Evolutionary conservation across 2,113 vertebrate genomes (phyloP).

Genomic region (Tupaia chinensis): DNA sequence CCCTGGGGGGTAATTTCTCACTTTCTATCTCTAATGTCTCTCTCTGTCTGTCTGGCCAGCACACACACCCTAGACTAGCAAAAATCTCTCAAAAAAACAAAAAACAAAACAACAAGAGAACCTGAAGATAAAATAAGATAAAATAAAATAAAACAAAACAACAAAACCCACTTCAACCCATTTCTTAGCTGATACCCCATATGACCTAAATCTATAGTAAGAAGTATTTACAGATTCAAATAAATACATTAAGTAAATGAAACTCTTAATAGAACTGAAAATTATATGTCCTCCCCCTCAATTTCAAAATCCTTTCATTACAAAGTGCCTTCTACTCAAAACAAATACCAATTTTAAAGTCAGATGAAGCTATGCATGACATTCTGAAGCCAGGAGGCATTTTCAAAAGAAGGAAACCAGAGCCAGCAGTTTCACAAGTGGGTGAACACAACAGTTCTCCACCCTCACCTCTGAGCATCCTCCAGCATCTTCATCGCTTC

Average conservation of each 20-base stretch:
- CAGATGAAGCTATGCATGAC: slow-evolving; percentile 12
- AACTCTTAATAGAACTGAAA: slow-evolving; percentile 51
- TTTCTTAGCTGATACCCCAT: background rate
- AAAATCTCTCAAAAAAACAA: too few relatives aligned
- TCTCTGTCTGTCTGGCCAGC: too few relatives aligned
- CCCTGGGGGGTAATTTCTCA: too few relatives aligned
- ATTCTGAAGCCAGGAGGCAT: background rate
- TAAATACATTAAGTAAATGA: slow-evolving; percentile 44
- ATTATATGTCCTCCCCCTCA: background rate
- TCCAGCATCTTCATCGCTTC: slow-evolving; percentile 96
- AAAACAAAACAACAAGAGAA: background rate
- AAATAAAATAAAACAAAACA: background rate
- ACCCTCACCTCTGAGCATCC: slow-evolving; percentile 91
- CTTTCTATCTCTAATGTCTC: too few relatives aligned
- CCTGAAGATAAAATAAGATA: background rate
- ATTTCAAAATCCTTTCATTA: slow-evolving; percentile 34
- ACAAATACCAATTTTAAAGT: slow-evolving; percentile 40
- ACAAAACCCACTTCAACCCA: slow-evolving; percentile 17
- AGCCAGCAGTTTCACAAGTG: background rate
- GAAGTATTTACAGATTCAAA: slow-evolving; percentile 57
- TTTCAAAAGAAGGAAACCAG: slow-evolving; percentile 1
- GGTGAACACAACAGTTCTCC: background rate
- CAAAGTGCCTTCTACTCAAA: slow-evolving; percentile 36
- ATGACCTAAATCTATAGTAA: slow-evolving; percentile 31
- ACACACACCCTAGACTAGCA: too few relatives aligned